Percentiles rank a stretch among this genome's conserved stretches.
Evolutionary conservation across 2,888 invertebrate genomes (phyloP).

Genomic region (Heliconius erato): DNA sequence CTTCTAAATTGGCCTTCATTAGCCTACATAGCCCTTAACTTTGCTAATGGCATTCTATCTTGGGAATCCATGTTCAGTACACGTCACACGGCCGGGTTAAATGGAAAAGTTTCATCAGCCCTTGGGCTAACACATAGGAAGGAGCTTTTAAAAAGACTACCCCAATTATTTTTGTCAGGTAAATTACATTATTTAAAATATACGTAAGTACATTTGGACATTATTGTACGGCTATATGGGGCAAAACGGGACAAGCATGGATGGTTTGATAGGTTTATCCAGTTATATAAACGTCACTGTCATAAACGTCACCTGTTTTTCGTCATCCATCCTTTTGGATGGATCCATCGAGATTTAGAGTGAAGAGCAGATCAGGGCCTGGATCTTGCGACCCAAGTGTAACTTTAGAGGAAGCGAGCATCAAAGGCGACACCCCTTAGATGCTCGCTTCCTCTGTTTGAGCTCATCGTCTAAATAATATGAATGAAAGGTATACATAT

Average conservation of each 20-base stretch:
- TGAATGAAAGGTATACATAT: too few relatives aligned
- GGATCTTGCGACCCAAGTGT: too few relatives aligned
- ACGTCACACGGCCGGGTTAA: conserved; percentile 65
- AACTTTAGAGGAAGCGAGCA: too few relatives aligned
- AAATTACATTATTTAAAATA: background rate
- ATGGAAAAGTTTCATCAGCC: conserved; percentile 77
- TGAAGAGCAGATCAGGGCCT: too few relatives aligned
- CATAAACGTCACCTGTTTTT: too few relatives aligned
- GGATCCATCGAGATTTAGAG: too few relatives aligned
- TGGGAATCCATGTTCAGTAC: conserved; percentile 37
- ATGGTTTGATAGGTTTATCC: background rate
- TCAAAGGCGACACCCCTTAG: too few relatives aligned
- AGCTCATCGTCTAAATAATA: too few relatives aligned
- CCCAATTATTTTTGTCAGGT: background rate
- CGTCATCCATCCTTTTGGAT: too few relatives aligned
- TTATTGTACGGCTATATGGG: background rate
- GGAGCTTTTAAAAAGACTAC: conserved; percentile 14
- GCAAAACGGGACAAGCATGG: background rate
- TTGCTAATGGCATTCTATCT: conserved; percentile 45
- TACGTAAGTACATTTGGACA: background rate
- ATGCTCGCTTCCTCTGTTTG: too few relatives aligned
- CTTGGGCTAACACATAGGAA: conserved; percentile 42
- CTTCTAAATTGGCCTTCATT: conserved; percentile 46
- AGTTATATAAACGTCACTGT: too few relatives aligned
- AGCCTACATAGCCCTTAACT: conserved; percentile 40